These are phyloP conservation scores for Sarcophaga caerulescens DNA, from an alignment of 2,888 invertebrate species.

Conservation along the genomic window DNA sequence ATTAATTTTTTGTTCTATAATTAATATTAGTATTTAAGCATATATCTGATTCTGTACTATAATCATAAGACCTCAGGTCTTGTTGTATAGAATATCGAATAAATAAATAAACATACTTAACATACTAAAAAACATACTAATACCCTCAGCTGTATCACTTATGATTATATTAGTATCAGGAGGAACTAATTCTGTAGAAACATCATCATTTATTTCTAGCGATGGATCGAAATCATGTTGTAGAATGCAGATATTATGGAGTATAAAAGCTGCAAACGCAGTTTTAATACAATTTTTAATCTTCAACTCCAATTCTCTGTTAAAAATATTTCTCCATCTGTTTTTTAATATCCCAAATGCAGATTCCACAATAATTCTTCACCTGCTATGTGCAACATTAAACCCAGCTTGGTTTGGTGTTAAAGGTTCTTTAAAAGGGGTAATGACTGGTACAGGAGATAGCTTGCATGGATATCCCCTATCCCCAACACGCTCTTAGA, in stretches of 20 bases:
- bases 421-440: constrained; percentile 37
- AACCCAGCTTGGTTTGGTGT: constrained; percentile 2
- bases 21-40: too few relatives aligned
- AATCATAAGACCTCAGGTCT: too few relatives aligned
- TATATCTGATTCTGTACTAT: too few relatives aligned
- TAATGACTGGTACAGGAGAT: too few relatives aligned
- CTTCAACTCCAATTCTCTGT: background rate
- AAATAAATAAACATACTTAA: too few relatives aligned
- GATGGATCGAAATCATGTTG: constrained; percentile 14
- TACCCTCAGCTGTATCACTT: background rate
- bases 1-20: too few relatives aligned
- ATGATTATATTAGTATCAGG: background rate
- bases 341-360: background rate
- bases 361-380: background rate
- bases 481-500: too few relatives aligned
- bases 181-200: too few relatives aligned
- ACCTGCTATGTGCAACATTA: background rate
- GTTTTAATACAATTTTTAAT: too few relatives aligned
- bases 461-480: too few relatives aligned
- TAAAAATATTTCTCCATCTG: background rate
- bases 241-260: background rate
- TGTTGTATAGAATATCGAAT: too few relatives aligned
- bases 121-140: too few relatives aligned
- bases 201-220: background rate
- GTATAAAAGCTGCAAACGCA: background rate